phyloP scores from a whole-genome alignment of 2,888 invertebrate species.

The Dryadula phaetusa region DNA sequence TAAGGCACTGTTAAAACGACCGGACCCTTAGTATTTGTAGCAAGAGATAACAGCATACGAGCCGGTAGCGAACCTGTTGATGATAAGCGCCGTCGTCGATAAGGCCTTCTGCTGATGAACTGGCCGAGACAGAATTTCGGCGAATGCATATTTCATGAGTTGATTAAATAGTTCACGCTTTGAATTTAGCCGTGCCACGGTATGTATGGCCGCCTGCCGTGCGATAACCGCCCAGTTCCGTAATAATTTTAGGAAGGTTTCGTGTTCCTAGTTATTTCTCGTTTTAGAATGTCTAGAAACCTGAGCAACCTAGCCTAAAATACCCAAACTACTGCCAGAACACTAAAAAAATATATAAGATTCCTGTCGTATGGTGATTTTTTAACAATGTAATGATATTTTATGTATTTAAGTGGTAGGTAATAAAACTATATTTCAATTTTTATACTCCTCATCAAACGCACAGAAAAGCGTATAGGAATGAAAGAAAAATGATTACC shows the following conservation, averaged over 20 bases:
- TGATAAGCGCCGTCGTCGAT: constrained; percentile 82
- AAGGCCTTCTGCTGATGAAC: constrained; percentile 78
- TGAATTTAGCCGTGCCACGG: constrained; percentile 60
- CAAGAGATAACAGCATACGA: constrained; percentile 81
- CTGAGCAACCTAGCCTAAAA: background rate
- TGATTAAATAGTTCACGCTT: constrained; percentile 83
- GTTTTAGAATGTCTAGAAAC: constrained; percentile 34
- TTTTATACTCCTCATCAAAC: background rate
- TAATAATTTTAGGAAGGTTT: constrained; percentile 51
- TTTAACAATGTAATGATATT: background rate
- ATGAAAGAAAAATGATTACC: constrained; percentile 6
- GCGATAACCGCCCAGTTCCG: constrained; percentile 59
- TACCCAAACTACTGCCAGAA: background rate
- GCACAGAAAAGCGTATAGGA: background rate
- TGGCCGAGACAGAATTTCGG: constrained; percentile 78
- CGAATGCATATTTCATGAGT: constrained; percentile 83
- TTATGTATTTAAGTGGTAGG: background rate
- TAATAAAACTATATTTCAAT: background rate
- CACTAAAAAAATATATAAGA: background rate
- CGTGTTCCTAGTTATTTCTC: constrained; percentile 46
- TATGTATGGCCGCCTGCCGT: constrained; percentile 56
- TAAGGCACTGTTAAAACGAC: constrained; percentile 55
- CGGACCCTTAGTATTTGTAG: constrained; percentile 74
- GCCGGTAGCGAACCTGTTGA: constrained; percentile 81
- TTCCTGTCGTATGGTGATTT: background rate